Evolutionary conservation across 2,888 invertebrate genomes (phyloP).

Genomic region (Diarsia dahlii): DNA sequence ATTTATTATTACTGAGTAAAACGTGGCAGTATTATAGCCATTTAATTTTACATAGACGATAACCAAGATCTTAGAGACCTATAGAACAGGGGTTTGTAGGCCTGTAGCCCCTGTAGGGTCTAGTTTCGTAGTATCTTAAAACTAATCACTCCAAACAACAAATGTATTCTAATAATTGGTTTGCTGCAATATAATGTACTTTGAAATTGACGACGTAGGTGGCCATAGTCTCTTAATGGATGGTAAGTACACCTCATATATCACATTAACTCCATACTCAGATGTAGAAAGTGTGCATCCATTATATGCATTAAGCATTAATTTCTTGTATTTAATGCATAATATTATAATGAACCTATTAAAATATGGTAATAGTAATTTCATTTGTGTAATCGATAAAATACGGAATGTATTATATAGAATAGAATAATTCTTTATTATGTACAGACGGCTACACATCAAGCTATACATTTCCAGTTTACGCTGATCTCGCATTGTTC

Average conservation of each 20-base stretch:
- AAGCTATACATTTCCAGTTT: too few relatives aligned
- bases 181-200: not conserved
- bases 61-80: not conserved
- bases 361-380: constrained; percentile 20
- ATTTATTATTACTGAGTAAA: not conserved
- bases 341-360: constrained; percentile 27
- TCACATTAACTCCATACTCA: constrained; percentile 13
- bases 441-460: too few relatives aligned
- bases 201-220: constrained; percentile 4
- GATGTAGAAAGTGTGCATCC: constrained; percentile 57
- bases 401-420: not conserved
- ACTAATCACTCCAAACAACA: not conserved
- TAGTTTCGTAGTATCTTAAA: not conserved
- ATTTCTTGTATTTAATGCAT: constrained; percentile 13
- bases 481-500: too few relatives aligned
- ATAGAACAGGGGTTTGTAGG: not conserved
- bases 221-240: constrained; percentile 1
- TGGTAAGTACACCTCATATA: constrained; percentile 11
- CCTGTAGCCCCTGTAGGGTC: too few relatives aligned
- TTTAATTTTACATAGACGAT: not conserved
- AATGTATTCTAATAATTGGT: too few relatives aligned
- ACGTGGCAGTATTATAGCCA: not conserved
- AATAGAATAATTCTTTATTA: not conserved
- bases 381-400: constrained; percentile 7
- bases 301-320: constrained; percentile 15